Evolutionary conservation across 1,140 invertebrate genomes (phyloP).

Genomic region (Drosophila parvula): DNA sequence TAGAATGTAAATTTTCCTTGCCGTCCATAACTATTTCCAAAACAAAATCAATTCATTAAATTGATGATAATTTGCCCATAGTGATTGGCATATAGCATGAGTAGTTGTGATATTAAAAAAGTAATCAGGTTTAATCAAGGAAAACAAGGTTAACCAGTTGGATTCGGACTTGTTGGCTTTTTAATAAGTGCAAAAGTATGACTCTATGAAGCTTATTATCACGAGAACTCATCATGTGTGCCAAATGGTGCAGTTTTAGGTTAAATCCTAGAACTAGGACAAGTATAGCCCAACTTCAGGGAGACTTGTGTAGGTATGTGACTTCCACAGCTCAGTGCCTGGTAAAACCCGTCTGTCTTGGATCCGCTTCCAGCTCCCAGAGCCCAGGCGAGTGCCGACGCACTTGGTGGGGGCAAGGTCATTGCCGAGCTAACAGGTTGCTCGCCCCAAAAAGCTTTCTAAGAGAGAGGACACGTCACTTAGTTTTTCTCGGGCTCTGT

Average conservation of each 20-base stretch:
- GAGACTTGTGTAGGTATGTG: neutral
- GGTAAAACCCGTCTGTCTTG: neutral
- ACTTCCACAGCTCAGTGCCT: neutral
- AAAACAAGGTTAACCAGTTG: neutral
- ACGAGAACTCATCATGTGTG: too few relatives aligned
- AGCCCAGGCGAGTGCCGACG: slow-evolving; percentile 1
- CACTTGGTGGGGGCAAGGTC: slow-evolving; percentile 24
- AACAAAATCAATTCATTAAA: neutral
- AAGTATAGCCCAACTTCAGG: neutral
- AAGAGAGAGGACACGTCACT: slow-evolving; percentile 4
- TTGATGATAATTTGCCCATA: neutral
- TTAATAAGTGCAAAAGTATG: too few relatives aligned
- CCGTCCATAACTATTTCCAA: neutral
- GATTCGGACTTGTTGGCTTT: too few relatives aligned
- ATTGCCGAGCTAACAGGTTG: slow-evolving; percentile 44
- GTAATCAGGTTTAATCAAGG: too few relatives aligned
- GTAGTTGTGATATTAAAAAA: neutral
- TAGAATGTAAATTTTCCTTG: neutral
- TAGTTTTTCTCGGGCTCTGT: neutral
- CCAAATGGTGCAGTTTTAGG: too few relatives aligned
- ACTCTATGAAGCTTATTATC: too few relatives aligned
- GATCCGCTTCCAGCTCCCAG: neutral
- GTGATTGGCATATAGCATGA: too few relatives aligned
- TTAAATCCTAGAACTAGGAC: neutral
- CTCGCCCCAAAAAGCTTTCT: slow-evolving; percentile 17